Percentiles rank a stretch among this genome's conserved stretches.
Conservation (phyloP, 2,797 vertebrate genomes). For the Vespertilio murinus region DNA sequence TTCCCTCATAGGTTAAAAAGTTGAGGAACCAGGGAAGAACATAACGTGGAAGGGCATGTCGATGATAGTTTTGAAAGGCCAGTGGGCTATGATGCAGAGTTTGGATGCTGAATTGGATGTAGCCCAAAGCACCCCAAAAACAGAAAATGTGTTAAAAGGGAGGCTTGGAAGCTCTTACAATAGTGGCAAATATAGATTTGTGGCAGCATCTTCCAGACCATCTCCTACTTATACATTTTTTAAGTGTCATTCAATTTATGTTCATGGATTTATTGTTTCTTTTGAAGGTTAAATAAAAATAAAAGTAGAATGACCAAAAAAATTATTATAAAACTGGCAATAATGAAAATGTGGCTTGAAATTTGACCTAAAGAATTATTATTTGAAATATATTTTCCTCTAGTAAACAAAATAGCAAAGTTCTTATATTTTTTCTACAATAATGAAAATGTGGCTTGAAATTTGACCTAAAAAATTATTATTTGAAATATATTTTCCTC, state of each 20-base stretch:
- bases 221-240: neutral
- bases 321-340: neutral
- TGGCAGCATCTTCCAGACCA: neutral
- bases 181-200: neutral
- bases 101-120: neutral
- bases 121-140: neutral
- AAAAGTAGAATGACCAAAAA: neutral
- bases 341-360: constrained; percentile 35
- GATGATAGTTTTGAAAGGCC: neutral
- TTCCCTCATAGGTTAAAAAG: neutral
- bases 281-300: neutral
- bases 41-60: neutral
- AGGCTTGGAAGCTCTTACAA: neutral
- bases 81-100: neutral
- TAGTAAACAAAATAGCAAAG: neutral
- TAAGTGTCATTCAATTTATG: neutral
- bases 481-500: constrained; percentile 3
- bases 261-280: constrained; percentile 19
- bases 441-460: neutral
- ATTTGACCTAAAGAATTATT: neutral
- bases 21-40: neutral
- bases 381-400: constrained; percentile 3
- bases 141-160: neutral
- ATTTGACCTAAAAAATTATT: neutral
- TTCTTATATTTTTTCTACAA: neutral